A percentile compares a stretch with the other conserved stretches of the same genome.
phyloP scores from a whole-genome alignment of 2,113 vertebrate genomes.

The Myotis lucifugus region DNA sequence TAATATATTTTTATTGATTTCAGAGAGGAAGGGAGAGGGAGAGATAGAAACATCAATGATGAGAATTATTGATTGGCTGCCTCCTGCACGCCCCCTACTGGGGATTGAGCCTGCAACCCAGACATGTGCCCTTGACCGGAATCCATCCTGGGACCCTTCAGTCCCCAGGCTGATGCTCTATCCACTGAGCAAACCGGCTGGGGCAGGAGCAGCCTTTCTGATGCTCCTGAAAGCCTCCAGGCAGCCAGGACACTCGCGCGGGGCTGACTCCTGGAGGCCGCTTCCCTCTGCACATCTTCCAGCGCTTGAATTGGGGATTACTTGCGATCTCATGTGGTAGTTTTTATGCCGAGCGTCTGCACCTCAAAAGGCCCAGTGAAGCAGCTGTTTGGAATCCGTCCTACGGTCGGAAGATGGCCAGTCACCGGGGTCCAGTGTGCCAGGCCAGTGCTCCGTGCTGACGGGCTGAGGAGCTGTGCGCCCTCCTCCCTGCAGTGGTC shows the following conservation, averaged over 20 bases:
- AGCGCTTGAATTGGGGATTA: fast-evolving
- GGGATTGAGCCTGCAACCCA: too few species aligned
- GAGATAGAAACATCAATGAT: too few species aligned
- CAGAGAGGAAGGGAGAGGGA: too few species aligned
- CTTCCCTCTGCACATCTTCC: background rate
- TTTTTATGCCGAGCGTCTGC: fast-evolving
- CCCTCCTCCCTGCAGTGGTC: fast-evolving
- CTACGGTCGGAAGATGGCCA: fast-evolving
- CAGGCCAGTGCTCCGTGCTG: fast-evolving
- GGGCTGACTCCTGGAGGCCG: fast-evolving
- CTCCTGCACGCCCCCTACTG: too few species aligned
- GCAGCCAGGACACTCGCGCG: fast-evolving
- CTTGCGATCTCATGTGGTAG: fast-evolving
- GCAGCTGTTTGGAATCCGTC: background rate
- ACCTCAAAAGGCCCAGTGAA: background rate
- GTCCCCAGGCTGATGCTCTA: too few species aligned
- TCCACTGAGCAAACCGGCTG: too few species aligned
- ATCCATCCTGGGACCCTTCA: too few species aligned
- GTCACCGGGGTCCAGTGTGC: fast-evolving
- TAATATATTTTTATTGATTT: too few species aligned
- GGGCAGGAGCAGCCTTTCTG: background rate
- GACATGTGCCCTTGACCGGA: too few species aligned
- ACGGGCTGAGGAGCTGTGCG: fast-evolving
- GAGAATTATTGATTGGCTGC: too few species aligned
- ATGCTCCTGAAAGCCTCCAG: background rate